A percentile compares a stretch with the other conserved stretches of the same genome.
These are phyloP conservation scores for Dicyrtoma fusca DNA, from an alignment of 2,888 invertebrate genomes.

Conservation along the genomic window DNA sequence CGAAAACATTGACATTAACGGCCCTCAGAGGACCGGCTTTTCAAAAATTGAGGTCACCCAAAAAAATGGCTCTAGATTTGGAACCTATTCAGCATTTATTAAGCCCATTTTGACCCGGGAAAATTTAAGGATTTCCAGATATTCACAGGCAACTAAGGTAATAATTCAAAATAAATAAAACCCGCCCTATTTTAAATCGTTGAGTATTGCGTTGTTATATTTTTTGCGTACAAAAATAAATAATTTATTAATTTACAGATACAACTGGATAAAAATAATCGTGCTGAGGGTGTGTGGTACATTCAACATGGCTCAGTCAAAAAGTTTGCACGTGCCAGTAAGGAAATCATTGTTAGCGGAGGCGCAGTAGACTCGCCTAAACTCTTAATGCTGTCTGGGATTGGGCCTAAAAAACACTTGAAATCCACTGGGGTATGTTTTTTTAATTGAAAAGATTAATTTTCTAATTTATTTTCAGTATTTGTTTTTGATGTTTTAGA, in stretches of 20 bases:
- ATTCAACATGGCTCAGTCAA: slow-evolving; percentile 34
- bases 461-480: not conserved
- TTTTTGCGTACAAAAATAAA: not conserved
- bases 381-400: slow-evolving; percentile 46
- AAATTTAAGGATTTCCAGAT: slow-evolving; percentile 31
- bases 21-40: slow-evolving; percentile 48
- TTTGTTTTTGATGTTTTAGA: not conserved
- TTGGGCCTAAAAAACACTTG: slow-evolving; percentile 36
- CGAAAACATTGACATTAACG: slow-evolving; percentile 46
- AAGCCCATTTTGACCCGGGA: slow-evolving; percentile 30
- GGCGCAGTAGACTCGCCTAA: slow-evolving; percentile 45
- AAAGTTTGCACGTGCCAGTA: slow-evolving; percentile 39
- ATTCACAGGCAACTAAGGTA: slow-evolving; percentile 35
- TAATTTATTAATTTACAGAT: slow-evolving; percentile 36
- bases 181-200: not conserved
- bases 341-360: slow-evolving; percentile 45
- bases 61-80: slow-evolving; percentile 44
- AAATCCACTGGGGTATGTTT: not conserved
- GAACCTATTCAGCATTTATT: slow-evolving; percentile 48
- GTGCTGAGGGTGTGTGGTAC: slow-evolving; percentile 44
- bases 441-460: slow-evolving; percentile 4
- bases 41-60: slow-evolving; percentile 44
- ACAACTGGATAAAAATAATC: slow-evolving; percentile 40
- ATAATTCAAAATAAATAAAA: not conserved
- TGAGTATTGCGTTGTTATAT: not conserved